phyloP scores from a whole-genome alignment of 2,888 invertebrate genomes.

The Acheta domesticus region DNA sequence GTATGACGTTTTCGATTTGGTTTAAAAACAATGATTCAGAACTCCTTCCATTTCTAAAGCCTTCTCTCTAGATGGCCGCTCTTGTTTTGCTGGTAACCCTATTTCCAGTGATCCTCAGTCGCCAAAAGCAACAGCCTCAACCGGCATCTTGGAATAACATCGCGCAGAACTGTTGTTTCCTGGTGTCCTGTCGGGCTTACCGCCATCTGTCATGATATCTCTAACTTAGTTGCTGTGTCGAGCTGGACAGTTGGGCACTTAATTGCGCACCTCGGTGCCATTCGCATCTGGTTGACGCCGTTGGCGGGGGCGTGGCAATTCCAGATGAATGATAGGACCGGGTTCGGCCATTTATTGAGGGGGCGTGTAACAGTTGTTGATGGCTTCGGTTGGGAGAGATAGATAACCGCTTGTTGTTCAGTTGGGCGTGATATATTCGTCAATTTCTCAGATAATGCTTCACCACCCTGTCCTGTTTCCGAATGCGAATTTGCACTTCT shows the following conservation, averaged over 20 bases:
- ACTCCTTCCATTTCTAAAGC: no score
- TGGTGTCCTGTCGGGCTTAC: not conserved
- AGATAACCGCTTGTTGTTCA: not conserved
- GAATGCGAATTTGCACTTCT: no score
- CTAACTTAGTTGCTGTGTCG: not conserved
- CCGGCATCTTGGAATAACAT: no score
- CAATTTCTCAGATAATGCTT: no score
- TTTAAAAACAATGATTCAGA: no score
- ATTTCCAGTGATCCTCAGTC: no score
- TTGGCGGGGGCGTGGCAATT: not conserved
- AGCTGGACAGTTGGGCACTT: not conserved
- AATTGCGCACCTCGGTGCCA: not conserved
- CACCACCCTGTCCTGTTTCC: no score
- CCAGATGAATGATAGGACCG: not conserved
- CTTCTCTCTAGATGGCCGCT: no score
- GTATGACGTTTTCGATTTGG: no score
- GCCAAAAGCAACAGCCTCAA: no score
- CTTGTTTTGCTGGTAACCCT: no score
- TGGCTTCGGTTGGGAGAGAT: not conserved
- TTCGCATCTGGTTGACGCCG: not conserved
- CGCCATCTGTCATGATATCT: not conserved
- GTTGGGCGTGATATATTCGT: no score
- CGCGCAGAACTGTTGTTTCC: not conserved
- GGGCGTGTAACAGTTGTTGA: not conserved
- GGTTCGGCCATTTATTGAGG: constrained; percentile 6